Percentiles rank a stretch among this genome's conserved stretches.
Conservation (phyloP, 2,797 vertebrate genomes). For the Onychomys arenicola region DNA sequence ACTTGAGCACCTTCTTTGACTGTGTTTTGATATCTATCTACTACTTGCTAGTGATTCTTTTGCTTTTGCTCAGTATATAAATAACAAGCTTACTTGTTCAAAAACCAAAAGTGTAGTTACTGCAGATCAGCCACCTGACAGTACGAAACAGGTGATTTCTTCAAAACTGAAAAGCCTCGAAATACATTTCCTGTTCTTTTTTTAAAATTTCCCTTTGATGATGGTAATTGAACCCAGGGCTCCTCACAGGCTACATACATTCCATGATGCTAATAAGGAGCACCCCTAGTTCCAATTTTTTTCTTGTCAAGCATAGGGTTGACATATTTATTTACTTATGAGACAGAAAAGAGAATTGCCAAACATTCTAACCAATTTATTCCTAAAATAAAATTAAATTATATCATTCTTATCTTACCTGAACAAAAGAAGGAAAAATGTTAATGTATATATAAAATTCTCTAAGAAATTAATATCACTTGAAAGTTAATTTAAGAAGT, state of each 20-base stretch:
- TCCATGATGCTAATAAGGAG: too few relatives aligned
- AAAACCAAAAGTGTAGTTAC: not conserved
- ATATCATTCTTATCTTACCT: not conserved
- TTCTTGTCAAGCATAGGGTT: not conserved
- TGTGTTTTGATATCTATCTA: not conserved
- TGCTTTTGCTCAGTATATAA: not conserved
- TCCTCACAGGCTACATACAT: not conserved
- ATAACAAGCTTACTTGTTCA: not conserved
- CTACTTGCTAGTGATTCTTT: not conserved
- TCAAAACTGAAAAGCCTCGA: not conserved
- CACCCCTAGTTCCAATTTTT: not conserved
- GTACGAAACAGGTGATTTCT: not conserved
- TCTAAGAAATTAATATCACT: not conserved
- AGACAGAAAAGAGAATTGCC: not conserved
- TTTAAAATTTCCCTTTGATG: not conserved
- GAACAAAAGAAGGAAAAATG: not conserved
- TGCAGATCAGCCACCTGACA: not conserved
- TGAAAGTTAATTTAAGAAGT: too few relatives aligned
- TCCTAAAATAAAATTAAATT: slow-evolving; percentile 29
- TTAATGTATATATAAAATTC: not conserved
- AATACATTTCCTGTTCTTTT: not conserved
- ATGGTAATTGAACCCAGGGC: not conserved
- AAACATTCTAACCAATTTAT: slow-evolving; percentile 5
- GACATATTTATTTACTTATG: not conserved
- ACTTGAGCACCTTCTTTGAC: not conserved